Evolutionary conservation across 2,797 vertebrate species (phyloP).

Genomic region (Gymnocypris eckloni): DNA sequence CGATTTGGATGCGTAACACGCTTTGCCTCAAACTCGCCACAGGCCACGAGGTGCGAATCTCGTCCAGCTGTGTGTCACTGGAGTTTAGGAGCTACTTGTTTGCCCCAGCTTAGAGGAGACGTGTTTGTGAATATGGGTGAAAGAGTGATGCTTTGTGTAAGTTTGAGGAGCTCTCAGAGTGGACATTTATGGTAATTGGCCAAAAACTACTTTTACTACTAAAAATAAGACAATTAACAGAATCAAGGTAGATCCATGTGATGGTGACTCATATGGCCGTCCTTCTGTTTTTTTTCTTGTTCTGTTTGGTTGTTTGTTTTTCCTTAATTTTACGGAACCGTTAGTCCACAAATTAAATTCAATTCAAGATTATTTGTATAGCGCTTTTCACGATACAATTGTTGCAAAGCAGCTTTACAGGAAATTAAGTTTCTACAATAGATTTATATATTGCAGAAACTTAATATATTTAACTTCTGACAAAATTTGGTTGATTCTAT

Average conservation of each 20-base stretch:
- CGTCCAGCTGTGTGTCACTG: conserved; percentile 28
- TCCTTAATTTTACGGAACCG: conserved; percentile 7
- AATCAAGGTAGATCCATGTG: conserved; percentile 25
- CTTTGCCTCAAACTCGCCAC: conserved; percentile 14
- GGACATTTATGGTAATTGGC: conserved; percentile 47
- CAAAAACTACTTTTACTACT: neutral
- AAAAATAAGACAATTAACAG: neutral
- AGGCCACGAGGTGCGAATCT: conserved; percentile 6
- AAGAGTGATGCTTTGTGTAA: conserved; percentile 47
- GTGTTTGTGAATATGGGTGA: conserved; percentile 28
- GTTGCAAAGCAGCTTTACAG: no score
- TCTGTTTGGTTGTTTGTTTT: conserved; percentile 11
- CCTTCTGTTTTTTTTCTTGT: conserved; percentile 42
- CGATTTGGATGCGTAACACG: neutral
- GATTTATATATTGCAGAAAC: no score
- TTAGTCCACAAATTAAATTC: neutral
- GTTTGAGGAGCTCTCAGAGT: conserved; percentile 52
- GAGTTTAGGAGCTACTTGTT: conserved; percentile 40
- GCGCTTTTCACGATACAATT: no score
- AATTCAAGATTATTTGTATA: no score
- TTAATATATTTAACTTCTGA: no score
- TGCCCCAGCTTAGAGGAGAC: conserved; percentile 17
- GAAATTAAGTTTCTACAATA: no score
- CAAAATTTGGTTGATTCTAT: no score
- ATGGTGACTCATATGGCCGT: conserved; percentile 64